Conservation (phyloP, 1,140 invertebrate species). For the Trichogramma pretiosum region DNA sequence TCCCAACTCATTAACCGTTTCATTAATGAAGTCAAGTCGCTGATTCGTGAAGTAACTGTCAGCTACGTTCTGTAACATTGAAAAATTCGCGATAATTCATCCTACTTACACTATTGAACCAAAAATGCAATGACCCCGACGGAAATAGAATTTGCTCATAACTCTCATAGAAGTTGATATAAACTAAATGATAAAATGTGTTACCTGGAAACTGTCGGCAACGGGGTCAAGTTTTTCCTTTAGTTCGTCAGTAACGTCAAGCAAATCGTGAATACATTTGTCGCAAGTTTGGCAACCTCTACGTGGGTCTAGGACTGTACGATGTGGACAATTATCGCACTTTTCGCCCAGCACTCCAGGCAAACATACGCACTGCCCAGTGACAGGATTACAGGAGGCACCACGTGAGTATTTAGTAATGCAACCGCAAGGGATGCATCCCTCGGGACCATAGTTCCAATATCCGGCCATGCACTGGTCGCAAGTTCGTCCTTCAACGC, state of each 20-base stretch:
- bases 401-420: constrained; percentile 81
- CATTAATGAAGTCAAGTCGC: constrained; percentile 64
- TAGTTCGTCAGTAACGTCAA: constrained; percentile 79
- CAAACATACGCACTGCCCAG: constrained; percentile 89
- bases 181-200: too few relatives aligned
- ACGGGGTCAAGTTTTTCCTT: constrained; percentile 54
- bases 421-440: constrained; percentile 81
- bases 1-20: constrained; percentile 52
- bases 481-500: constrained; percentile 79
- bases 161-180: neutral
- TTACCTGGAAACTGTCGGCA: constrained; percentile 60
- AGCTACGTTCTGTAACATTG: constrained; percentile 51
- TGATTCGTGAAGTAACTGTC: constrained; percentile 71
- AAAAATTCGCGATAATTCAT: neutral
- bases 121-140: too few relatives aligned
- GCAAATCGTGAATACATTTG: constrained; percentile 75
- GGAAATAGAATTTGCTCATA: too few relatives aligned
- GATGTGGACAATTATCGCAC: constrained; percentile 86
- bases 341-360: constrained; percentile 91
- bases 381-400: constrained; percentile 76
- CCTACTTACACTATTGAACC: neutral
- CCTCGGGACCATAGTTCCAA: constrained; percentile 82
- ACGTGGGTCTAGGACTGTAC: constrained; percentile 62
- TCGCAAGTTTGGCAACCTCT: constrained; percentile 76
- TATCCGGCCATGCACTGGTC: constrained; percentile 83